These are phyloP conservation scores for Andrena camellia DNA, from an alignment of 2,888 invertebrate species.

Conservation along the genomic window DNA sequence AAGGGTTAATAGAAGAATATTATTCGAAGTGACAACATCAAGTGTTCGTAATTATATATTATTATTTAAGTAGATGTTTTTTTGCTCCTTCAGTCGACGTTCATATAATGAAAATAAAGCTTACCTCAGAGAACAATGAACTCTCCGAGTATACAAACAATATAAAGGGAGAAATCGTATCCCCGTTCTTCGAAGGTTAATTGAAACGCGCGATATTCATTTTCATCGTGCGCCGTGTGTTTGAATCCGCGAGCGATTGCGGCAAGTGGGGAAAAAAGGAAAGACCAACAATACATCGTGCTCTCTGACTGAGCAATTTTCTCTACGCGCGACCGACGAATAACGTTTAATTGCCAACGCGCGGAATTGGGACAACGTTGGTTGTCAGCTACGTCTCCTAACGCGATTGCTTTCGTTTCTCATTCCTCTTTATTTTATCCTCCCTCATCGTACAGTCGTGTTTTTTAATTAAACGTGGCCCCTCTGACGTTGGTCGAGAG, in stretches of 20 bases:
- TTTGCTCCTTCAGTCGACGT: neutral
- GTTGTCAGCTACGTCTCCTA: slow-evolving; percentile 64
- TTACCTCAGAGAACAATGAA: neutral
- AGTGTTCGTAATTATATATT: too few relatives aligned
- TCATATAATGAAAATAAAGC: neutral
- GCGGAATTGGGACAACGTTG: slow-evolving; percentile 74
- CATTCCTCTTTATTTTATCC: slow-evolving; percentile 47
- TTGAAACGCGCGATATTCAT: slow-evolving; percentile 66
- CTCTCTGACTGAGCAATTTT: slow-evolving; percentile 72
- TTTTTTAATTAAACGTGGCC: slow-evolving; percentile 72
- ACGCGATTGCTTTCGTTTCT: slow-evolving; percentile 73
- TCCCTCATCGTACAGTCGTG: slow-evolving; percentile 37
- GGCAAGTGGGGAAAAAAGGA: slow-evolving; percentile 8
- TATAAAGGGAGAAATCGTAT: neutral
- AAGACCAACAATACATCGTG: slow-evolving; percentile 62
- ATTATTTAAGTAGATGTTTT: neutral
- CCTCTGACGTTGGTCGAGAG: slow-evolving; percentile 25
- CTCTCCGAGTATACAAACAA: neutral
- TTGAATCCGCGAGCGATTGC: slow-evolving; percentile 53
- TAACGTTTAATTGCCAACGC: slow-evolving; percentile 79
- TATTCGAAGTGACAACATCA: too few relatives aligned
- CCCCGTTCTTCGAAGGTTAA: slow-evolving; percentile 49
- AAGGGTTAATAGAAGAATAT: too few relatives aligned
- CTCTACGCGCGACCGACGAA: slow-evolving; percentile 67
- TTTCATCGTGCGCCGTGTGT: slow-evolving; percentile 52